Evolutionary conservation across 2,113 vertebrate genomes (phyloP).

Genomic region (Perccottus glenii): DNA sequence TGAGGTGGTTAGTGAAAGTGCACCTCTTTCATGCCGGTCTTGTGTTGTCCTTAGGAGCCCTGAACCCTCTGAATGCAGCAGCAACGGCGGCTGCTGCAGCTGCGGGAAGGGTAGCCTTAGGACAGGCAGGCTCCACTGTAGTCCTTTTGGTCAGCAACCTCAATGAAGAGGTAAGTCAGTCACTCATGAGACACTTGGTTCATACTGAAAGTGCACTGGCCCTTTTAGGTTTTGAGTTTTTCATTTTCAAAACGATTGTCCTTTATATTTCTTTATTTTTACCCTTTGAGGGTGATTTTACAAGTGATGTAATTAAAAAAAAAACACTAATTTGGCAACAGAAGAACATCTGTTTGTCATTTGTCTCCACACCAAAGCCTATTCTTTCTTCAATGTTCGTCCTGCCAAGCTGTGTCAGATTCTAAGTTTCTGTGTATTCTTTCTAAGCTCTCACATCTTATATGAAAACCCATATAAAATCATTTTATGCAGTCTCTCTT

Average conservation of each 20-base stretch:
- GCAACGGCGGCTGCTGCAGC: slow-evolving; percentile 93
- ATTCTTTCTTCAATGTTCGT: slow-evolving; percentile 18
- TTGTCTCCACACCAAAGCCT: slow-evolving; percentile 3
- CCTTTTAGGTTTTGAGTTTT: too few species aligned
- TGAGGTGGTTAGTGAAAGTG: neutral
- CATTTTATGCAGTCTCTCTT: slow-evolving; percentile 54
- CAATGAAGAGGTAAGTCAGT: slow-evolving; percentile 95
- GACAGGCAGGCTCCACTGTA: slow-evolving; percentile 87
- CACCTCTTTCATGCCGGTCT: slow-evolving; percentile 50
- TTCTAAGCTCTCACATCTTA: slow-evolving; percentile 65
- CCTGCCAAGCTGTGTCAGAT: slow-evolving; percentile 47
- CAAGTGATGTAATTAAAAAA: too few species aligned
- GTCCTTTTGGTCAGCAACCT: slow-evolving; percentile 98
- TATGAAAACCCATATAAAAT: slow-evolving; percentile 61
- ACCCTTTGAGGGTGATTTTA: too few species aligned
- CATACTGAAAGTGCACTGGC: too few species aligned
- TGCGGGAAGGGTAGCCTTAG: slow-evolving; percentile 92
- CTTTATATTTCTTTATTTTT: too few species aligned
- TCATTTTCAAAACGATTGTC: too few species aligned
- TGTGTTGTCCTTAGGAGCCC: slow-evolving; percentile 85
- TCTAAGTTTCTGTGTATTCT: slow-evolving; percentile 66
- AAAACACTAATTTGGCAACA: too few species aligned
- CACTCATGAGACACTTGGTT: neutral
- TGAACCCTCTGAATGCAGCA: slow-evolving; percentile 93
- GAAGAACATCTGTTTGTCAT: too few species aligned